Conservation (phyloP, 2,113 vertebrate species). For the Fulica atra region DNA sequence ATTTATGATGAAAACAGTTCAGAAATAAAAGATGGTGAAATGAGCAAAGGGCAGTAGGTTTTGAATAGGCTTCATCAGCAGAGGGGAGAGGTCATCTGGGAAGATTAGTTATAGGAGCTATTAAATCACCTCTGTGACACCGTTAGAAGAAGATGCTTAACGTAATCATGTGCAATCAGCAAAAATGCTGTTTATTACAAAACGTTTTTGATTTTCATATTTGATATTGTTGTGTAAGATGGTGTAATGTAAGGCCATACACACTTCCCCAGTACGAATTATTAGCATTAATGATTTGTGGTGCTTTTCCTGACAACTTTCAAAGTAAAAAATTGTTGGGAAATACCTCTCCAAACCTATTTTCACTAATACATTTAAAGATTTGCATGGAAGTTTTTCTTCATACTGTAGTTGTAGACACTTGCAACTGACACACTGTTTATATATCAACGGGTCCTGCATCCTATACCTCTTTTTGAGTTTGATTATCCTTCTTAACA, state of each 20-base stretch:
- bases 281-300: conserved; percentile 63
- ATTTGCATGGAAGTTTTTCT: neutral
- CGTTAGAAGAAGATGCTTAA: conserved; percentile 88
- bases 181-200: conserved; percentile 93
- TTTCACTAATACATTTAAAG: conserved; percentile 52
- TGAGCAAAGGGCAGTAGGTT: conserved; percentile 85
- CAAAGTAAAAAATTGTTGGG: conserved; percentile 48
- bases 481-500: neutral
- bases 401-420: neutral
- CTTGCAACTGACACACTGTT: neutral
- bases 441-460: neutral
- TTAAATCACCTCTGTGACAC: conserved; percentile 89
- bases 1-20: conserved; percentile 85
- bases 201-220: conserved; percentile 81
- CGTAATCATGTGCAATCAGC: conserved; percentile 98
- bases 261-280: conserved; percentile 68
- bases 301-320: conserved; percentile 63
- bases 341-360: conserved; percentile 48
- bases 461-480: neutral
- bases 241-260: conserved; percentile 53
- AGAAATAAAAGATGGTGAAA: conserved; percentile 77
- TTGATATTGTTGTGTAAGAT: conserved; percentile 76
- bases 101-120: conserved; percentile 89
- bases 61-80: conserved; percentile 98
- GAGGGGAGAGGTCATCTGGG: conserved; percentile 90